Conservation (phyloP, 2,888 invertebrate species). For the Epinotia nisella region DNA sequence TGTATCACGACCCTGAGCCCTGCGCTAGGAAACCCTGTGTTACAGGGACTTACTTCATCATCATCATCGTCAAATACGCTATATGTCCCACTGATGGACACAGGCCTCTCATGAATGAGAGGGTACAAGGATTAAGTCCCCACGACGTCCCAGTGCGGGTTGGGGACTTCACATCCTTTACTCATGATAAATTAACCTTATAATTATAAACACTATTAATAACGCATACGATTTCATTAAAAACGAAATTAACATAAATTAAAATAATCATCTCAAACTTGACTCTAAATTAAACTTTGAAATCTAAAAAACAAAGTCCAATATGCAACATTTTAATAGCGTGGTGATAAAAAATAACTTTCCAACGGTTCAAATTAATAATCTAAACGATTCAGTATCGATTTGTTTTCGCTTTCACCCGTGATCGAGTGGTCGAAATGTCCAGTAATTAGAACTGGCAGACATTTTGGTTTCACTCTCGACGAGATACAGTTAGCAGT, state of each 20-base stretch:
- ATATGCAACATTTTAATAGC: background rate
- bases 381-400: conserved; percentile 31
- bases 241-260: background rate
- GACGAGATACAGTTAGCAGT: background rate
- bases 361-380: conserved; percentile 42
- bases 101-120: no score
- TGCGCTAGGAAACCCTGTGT: no score
- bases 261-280: background rate
- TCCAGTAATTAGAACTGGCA: conserved; percentile 26
- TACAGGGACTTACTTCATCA: no score
- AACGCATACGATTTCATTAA: conserved; percentile 3
- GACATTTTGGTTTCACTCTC: conserved; percentile 18
- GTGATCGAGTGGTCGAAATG: conserved; percentile 40
- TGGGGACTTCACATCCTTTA: no score
- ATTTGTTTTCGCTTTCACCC: conserved; percentile 34
- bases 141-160: no score
- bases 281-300: conserved; percentile 3
- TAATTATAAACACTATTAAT: conserved; percentile 4
- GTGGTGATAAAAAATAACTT: conserved; percentile 32
- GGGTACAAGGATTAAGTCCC: no score
- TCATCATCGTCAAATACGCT: no score
- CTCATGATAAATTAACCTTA: no score
- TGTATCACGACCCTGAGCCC: no score
- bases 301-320: background rate
- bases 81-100: no score